Evolutionary conservation across 2,888 invertebrate genomes (phyloP), one percentile per base, ranked within the genome.

Genomic region (Dyspetes luteomarginatus): DNA sequence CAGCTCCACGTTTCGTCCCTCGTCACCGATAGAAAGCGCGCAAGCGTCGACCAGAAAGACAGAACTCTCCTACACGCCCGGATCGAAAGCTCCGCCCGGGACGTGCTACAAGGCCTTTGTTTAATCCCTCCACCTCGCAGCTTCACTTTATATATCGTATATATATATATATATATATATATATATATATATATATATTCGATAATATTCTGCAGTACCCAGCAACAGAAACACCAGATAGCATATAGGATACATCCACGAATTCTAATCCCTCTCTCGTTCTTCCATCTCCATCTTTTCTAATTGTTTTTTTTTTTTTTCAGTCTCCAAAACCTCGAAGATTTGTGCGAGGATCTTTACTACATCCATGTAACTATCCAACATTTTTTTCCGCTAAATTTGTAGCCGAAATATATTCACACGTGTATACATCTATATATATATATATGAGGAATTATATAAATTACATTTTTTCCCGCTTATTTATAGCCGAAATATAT

Each of bases 1-100:
- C n/a, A n/a, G n/a, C n/a, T n/a, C n/a, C n/a, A n/a, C n/a, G n/a
- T 45, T 64, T 36, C 56, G 43, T 65, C 26, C 45, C n/a, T n/a
- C 28, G 56, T 73, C 60, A 19, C 50, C 62, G 41, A 43, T 50
- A 48, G 52, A 72, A n/a, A n/a, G 43, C 24, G 76, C 84, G 84
- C 84, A 83, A 72, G 84, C 84, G 84, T 78, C 74, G 62, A 52
- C n/a, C n/a, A 48, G 55, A 24, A 12, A 56, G 48, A 52, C 62
- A n/a, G n/a, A 19, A 45, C 68, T 43, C 73, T 83, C 69, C 62
- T 72, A 74, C 64, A 80, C 71, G 74, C 85, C 56, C 85, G 84
- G 85, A 88, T 88, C 87, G 88, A 90, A 90, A 88, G 89, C 90
- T 85, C 91, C 91, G 90, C 91, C 90, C 89, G 87, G 83, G 84